A percentile compares a stretch with the other conserved stretches of the same genome.
phyloP scores from a whole-genome alignment of 2,888 invertebrate species.

The Lithosia quadra region DNA sequence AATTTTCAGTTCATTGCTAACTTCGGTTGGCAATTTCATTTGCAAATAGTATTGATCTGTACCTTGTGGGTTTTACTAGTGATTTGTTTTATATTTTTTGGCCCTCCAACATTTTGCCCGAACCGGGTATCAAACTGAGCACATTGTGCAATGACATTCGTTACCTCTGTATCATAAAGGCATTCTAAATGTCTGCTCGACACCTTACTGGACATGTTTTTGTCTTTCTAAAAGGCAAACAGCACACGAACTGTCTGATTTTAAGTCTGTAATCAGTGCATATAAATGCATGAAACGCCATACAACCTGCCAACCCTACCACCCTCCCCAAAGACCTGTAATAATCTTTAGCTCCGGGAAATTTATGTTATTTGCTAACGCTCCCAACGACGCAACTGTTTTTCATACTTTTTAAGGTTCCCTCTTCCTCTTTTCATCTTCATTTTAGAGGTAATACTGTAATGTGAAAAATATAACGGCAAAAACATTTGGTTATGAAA shows the following conservation, averaged over 20 bases:
- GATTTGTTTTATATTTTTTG: neutral
- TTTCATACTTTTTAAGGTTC: neutral
- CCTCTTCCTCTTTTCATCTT: neutral
- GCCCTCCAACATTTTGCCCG: neutral
- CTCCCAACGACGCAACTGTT: neutral
- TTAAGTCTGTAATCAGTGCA: neutral
- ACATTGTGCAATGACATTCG: neutral
- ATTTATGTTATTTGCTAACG: slow-evolving; percentile 2
- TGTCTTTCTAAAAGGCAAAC: neutral
- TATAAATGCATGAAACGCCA: neutral
- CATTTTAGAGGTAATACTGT: neutral
- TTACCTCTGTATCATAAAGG: neutral
- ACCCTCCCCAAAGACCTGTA: neutral
- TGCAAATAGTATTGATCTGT: neutral
- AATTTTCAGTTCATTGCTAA: slow-evolving; percentile 24
- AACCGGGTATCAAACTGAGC: neutral
- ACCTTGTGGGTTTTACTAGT: neutral
- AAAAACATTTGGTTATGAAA: neutral
- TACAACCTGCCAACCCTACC: neutral
- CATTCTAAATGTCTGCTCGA: neutral
- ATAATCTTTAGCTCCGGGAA: neutral
- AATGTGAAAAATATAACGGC: slow-evolving; percentile 1
- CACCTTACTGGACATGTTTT: neutral
- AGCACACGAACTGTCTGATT: neutral
- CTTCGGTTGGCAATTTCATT: neutral